A percentile compares a stretch with the other conserved stretches of the same genome.
Evolutionary conservation across 2,888 invertebrate species (phyloP).

Genomic region (Neoscelio sp.): DNA sequence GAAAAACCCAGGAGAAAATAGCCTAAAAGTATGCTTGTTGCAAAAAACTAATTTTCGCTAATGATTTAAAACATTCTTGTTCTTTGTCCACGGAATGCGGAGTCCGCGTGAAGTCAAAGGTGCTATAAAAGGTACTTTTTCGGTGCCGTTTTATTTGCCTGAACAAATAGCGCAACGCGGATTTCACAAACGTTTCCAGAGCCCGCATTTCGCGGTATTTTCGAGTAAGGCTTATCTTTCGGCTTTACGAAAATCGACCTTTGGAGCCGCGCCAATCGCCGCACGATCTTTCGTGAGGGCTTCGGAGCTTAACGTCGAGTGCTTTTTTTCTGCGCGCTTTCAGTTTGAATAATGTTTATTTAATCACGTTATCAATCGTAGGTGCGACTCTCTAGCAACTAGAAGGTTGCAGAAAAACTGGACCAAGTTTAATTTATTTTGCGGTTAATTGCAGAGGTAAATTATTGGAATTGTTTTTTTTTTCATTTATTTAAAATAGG

Average conservation of each 20-base stretch:
- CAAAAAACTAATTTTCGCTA: slow-evolving; percentile 10
- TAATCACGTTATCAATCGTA: slow-evolving; percentile 64
- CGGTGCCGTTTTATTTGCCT: slow-evolving; percentile 46
- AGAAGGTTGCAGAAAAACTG: slow-evolving; percentile 33
- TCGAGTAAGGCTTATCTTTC: slow-evolving; percentile 66
- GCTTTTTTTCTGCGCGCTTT: slow-evolving; percentile 58
- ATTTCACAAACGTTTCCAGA: slow-evolving; percentile 64
- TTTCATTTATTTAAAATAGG: too few relatives aligned
- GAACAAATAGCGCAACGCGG: slow-evolving; percentile 64
- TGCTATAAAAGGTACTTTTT: slow-evolving; percentile 54
- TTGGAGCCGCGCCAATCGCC: slow-evolving; percentile 65
- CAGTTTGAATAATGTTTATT: slow-evolving; percentile 68
- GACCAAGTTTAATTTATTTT: slow-evolving; percentile 13
- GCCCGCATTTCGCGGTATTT: slow-evolving; percentile 68
- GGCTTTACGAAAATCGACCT: slow-evolving; percentile 67
- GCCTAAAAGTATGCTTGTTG: background rate
- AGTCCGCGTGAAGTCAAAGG: slow-evolving; percentile 51
- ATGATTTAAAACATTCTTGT: slow-evolving; percentile 41
- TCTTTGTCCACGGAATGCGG: slow-evolving; percentile 27
- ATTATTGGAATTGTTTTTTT: background rate
- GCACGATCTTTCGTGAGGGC: slow-evolving; percentile 66
- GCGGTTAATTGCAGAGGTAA: too few relatives aligned
- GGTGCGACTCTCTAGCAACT: slow-evolving; percentile 37
- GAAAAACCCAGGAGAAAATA: too few relatives aligned
- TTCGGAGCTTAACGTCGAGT: slow-evolving; percentile 62